Evolutionary conservation across 2,888 invertebrate species (phyloP).

Genomic region (Unio pictorum): DNA sequence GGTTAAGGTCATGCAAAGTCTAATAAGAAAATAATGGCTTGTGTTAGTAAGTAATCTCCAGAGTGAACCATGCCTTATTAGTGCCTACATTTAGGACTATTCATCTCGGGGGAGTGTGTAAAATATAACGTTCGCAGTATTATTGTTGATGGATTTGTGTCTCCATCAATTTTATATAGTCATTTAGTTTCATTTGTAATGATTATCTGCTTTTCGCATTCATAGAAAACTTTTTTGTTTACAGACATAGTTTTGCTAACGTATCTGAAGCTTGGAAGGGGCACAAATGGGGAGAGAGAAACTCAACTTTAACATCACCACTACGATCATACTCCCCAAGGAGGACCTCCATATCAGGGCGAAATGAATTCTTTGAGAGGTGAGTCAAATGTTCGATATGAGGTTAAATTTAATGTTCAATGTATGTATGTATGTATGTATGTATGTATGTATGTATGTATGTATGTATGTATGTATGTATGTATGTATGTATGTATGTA

Average conservation of each 20-base stretch:
- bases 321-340: conserved; percentile 17
- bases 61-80: no score
- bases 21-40: no score
- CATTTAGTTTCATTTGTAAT: no score
- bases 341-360: conserved; percentile 25
- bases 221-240: conserved; percentile 8
- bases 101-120: no score
- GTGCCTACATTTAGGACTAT: no score
- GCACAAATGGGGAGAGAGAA: conserved; percentile 32
- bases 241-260: conserved; percentile 61
- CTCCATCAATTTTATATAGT: no score
- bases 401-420: no score
- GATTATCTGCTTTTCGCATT: neutral
- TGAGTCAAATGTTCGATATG: conserved; percentile 15
- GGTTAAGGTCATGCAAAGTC: no score
- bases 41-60: no score
- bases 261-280: conserved; percentile 51
- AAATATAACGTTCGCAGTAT: no score
- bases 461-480: neutral
- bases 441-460: neutral
- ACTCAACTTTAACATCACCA: conserved; percentile 22
- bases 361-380: conserved; percentile 53
- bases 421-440: no score
- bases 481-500: neutral
- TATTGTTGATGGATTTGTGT: no score